phyloP scores from a whole-genome alignment of 2,797 vertebrate genomes.

The Lutjanus argentimaculatus region DNA sequence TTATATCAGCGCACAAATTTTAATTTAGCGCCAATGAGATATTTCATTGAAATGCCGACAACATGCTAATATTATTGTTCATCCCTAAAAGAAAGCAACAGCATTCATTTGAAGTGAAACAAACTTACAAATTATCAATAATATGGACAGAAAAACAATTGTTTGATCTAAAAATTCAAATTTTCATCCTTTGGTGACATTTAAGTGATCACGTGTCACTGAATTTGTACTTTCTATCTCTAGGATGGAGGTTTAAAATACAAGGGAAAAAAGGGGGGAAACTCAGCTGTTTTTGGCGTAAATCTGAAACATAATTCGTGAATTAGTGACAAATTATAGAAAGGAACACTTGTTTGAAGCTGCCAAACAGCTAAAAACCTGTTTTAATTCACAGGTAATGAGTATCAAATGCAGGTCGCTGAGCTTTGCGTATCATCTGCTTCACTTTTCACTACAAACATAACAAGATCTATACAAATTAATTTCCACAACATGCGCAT shows the following conservation, averaged over 20 bases:
- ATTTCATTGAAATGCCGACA: too few relatives aligned
- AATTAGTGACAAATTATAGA: not conserved
- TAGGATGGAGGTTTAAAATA: not conserved
- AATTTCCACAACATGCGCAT: not conserved
- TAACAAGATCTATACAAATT: not conserved
- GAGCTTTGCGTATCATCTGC: not conserved
- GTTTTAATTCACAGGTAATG: not conserved
- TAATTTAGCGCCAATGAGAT: too few relatives aligned
- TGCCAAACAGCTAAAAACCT: not conserved
- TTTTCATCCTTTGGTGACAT: not conserved
- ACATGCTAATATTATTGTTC: too few relatives aligned
- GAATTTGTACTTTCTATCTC: not conserved
- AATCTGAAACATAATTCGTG: not conserved
- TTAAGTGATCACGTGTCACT: not conserved
- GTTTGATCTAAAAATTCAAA: not conserved
- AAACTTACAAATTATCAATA: not conserved
- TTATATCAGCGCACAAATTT: too few relatives aligned
- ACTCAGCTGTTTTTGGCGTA: not conserved
- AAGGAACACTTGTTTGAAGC: not conserved
- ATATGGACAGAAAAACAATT: not conserved
- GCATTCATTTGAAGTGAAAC: not conserved
- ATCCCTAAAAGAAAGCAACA: too few relatives aligned
- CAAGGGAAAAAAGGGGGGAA: not conserved
- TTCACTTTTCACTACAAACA: slow-evolving; percentile 4
- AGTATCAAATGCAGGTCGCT: not conserved